Evolutionary conservation across 2,888 invertebrate species (phyloP).

Genomic region (Drosophila demipolita): DNA sequence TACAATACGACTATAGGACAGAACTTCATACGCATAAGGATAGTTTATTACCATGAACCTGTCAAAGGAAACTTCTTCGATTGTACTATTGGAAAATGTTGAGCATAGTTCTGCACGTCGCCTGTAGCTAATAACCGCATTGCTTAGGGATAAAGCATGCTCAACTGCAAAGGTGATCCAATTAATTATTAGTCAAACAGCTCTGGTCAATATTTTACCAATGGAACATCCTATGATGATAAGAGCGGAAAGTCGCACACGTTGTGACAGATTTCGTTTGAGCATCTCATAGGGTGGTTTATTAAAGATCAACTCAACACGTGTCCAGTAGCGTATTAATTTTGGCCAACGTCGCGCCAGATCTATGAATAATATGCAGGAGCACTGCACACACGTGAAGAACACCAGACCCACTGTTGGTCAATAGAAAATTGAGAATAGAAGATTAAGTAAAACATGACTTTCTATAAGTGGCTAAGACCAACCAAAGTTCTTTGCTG

Average conservation of each 20-base stretch:
- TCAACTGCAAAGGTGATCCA: conserved; percentile 63
- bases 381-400: conserved; percentile 73
- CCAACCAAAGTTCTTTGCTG: conserved; percentile 83
- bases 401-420: conserved; percentile 80
- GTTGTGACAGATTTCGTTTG: conserved; percentile 61
- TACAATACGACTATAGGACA: conserved; percentile 63
- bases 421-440: neutral
- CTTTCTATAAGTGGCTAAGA: neutral
- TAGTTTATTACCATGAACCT: conserved; percentile 69
- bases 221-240: conserved; percentile 71
- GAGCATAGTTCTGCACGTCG: conserved; percentile 57
- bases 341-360: conserved; percentile 82
- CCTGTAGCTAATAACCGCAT: conserved; percentile 64
- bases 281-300: conserved; percentile 76
- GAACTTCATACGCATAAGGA: conserved; percentile 71
- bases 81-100: conserved; percentile 54
- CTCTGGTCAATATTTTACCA: conserved; percentile 47
- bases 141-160: conserved; percentile 74
- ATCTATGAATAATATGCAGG: conserved; percentile 77
- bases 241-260: conserved; percentile 72
- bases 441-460: neutral
- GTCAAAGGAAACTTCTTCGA: conserved; percentile 49
- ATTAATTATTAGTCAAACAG: accelerated
- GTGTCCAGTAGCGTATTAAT: conserved; percentile 81
- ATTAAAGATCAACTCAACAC: conserved; percentile 79